Percentiles rank a stretch among this genome's conserved stretches.
These are phyloP conservation scores for Choloepus didactylus DNA, from an alignment of 2,797 vertebrate genomes.

Conservation along the genomic window DNA sequence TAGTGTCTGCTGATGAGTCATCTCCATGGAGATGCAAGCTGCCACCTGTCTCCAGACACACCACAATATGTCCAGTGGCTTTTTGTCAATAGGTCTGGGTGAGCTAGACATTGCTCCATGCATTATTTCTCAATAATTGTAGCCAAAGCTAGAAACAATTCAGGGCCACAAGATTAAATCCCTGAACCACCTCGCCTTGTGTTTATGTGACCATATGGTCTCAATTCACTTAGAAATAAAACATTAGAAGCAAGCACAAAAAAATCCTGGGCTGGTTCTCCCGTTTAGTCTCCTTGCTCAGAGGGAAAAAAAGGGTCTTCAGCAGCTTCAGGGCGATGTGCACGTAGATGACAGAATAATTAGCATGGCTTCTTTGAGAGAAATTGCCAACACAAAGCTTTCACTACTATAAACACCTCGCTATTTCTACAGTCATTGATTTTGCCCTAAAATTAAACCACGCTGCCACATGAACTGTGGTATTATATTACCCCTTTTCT, in stretches of 20 bases:
- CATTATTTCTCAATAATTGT: constrained; percentile 70
- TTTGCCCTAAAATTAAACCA: constrained; percentile 25
- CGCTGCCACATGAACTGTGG: background rate
- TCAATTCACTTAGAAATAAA: constrained; percentile 79
- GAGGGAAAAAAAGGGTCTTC: background rate
- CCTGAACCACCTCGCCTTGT: constrained; percentile 12
- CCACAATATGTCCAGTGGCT: background rate
- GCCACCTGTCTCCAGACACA: background rate
- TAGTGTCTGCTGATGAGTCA: constrained; percentile 41
- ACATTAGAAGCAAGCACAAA: constrained; percentile 57
- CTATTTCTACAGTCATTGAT: constrained; percentile 2
- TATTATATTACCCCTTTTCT: background rate
- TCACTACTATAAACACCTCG: background rate
- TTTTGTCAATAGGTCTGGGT: background rate
- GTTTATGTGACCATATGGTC: constrained; percentile 74
- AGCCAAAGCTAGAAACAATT: constrained; percentile 59
- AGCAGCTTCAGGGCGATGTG: background rate
- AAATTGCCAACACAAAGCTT: constrained; percentile 53
- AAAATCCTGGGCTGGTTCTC: constrained; percentile 7
- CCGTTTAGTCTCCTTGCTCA: background rate
- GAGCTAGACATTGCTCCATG: constrained; percentile 48
- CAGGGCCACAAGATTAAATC: constrained; percentile 72
- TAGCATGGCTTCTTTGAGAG: constrained; percentile 10
- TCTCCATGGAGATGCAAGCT: background rate
- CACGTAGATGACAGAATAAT: background rate